A percentile compares a stretch with the other conserved stretches of the same genome.
These are phyloP conservation scores for Apostichopus californicus DNA, from an alignment of 35 echinoderm and acorn worm genomes.

Conservation along the genomic window DNA sequence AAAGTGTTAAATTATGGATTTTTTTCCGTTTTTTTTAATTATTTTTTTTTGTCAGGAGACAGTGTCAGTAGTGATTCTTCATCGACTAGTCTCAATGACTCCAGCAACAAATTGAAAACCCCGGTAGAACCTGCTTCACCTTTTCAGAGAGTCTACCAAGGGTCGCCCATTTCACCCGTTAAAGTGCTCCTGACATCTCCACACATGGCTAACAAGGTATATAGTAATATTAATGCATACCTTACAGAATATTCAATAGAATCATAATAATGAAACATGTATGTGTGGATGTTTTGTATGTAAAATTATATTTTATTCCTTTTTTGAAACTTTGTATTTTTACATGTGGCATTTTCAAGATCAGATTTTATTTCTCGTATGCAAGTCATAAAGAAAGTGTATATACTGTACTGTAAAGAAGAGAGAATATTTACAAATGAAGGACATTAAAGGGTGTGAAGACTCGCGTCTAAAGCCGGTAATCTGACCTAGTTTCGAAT, in stretches of 20 bases:
- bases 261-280: not conserved
- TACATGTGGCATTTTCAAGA: too few relatives aligned
- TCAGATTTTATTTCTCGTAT: too few relatives aligned
- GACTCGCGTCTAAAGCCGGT: too few relatives aligned
- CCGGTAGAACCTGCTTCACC: slow-evolving; percentile 56
- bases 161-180: slow-evolving; percentile 58
- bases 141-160: slow-evolving; percentile 34
- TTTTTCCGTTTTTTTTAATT: not conserved
- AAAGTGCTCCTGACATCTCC: slow-evolving; percentile 76
- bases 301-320: not conserved
- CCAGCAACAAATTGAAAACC: not conserved
- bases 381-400: too few relatives aligned
- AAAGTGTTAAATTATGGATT: not conserved
- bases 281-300: not conserved
- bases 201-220: slow-evolving; percentile 84
- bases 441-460: too few relatives aligned
- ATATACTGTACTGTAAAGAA: too few relatives aligned
- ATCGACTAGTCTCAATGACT: not conserved
- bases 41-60: slow-evolving; percentile 21
- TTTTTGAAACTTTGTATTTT: too few relatives aligned
- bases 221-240: not conserved
- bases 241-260: not conserved
- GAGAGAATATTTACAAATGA: too few relatives aligned
- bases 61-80: slow-evolving; percentile 19
- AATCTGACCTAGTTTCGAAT: too few relatives aligned